Percentiles rank a stretch among this genome's conserved stretches.
These are phyloP conservation scores for Chrysolina oricalcia DNA, from an alignment of 2,888 invertebrate species.

Conservation along the genomic window DNA sequence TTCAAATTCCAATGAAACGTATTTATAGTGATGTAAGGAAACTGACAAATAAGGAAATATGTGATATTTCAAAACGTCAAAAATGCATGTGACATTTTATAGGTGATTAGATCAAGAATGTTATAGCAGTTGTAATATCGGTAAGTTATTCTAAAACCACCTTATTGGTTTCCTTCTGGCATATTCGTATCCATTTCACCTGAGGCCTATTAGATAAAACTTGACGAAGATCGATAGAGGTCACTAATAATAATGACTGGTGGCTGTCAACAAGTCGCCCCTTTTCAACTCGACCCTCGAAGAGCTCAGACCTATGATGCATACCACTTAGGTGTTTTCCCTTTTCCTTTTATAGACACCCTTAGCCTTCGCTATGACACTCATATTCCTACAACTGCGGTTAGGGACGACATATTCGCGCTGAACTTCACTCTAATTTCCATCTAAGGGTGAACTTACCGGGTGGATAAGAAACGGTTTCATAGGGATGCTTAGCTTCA, in stretches of 20 bases:
- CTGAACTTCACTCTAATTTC: constrained; percentile 5
- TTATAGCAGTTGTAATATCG: too few relatives aligned
- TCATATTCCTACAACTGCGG: constrained; percentile 41
- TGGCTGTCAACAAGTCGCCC: constrained; percentile 29
- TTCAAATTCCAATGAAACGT: too few relatives aligned
- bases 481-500: too few relatives aligned
- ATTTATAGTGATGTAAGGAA: too few relatives aligned
- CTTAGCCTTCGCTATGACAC: constrained; percentile 45
- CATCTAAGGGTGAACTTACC: constrained; percentile 11
- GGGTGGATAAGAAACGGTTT: background rate
- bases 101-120: too few relatives aligned
- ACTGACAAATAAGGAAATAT: too few relatives aligned
- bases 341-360: constrained; percentile 36
- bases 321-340: constrained; percentile 40
- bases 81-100: too few relatives aligned
- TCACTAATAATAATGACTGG: constrained; percentile 15
- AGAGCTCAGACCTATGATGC: constrained; percentile 26
- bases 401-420: background rate
- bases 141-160: too few relatives aligned
- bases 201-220: background rate
- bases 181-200: background rate
- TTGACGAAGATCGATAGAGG: constrained; percentile 10
- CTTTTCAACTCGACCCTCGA: constrained; percentile 15
- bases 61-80: too few relatives aligned
- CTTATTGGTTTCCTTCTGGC: too few relatives aligned